phyloP scores from a whole-genome alignment of 2,888 invertebrate genomes.

The Tetanocera ferruginea region DNA sequence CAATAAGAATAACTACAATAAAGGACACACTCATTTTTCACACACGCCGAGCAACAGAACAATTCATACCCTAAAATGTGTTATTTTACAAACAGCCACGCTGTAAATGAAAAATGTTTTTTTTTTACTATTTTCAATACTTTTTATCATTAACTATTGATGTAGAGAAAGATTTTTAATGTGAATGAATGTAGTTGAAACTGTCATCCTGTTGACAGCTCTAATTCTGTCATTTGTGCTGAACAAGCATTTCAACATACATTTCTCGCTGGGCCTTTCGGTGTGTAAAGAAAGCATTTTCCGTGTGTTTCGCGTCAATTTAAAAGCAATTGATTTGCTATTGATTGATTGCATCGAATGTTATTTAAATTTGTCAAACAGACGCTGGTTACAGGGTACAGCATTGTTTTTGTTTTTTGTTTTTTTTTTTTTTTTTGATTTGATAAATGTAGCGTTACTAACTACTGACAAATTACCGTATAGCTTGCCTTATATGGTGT shows the following conservation, averaged over 20 bases:
- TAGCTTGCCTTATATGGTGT: background rate
- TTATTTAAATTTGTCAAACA: background rate
- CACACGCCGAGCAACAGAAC: no score
- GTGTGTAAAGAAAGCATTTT: background rate
- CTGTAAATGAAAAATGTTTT: no score
- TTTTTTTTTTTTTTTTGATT: background rate
- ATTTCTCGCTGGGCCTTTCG: background rate
- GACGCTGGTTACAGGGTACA: background rate
- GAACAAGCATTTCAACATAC: background rate
- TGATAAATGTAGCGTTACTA: slow-evolving; percentile 14
- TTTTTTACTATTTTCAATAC: no score
- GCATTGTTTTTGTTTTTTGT: background rate
- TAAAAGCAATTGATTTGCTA: slow-evolving; percentile 19
- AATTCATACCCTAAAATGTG: no score
- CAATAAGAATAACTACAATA: no score
- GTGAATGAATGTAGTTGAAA: background rate
- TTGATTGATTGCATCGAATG: slow-evolving; percentile 14
- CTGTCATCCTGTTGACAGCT: background rate
- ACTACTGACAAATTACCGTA: slow-evolving; percentile 10
- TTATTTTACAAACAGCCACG: no score
- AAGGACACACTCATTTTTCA: no score
- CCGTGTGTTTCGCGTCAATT: background rate
- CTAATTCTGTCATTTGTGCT: slow-evolving; percentile 9
- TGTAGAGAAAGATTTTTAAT: no score
- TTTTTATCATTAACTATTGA: no score